These are phyloP conservation scores for Drosophila quadrilineata DNA, from an alignment of 1,140 invertebrate species.

Conservation along the genomic window DNA sequence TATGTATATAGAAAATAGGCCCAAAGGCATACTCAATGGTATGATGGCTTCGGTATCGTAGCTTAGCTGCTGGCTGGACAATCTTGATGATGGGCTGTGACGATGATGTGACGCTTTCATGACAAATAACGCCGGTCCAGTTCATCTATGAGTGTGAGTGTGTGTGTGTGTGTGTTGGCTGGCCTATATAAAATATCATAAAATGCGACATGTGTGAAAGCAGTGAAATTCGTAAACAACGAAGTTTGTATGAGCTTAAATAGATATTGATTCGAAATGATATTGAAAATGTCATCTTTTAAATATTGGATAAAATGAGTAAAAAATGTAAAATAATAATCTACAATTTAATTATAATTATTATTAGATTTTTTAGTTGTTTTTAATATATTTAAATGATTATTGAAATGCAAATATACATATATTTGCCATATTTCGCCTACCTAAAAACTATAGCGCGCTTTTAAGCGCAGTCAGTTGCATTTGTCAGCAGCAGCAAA, in stretches of 20 bases:
- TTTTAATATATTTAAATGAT: too few species aligned
- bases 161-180: background rate
- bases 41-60: constrained; percentile 5
- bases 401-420: too few species aligned
- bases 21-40: constrained; percentile 1
- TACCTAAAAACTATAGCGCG: too few species aligned
- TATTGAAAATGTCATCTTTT: background rate
- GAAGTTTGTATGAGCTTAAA: constrained; percentile 35
- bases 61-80: constrained; percentile 17
- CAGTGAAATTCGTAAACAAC: constrained; percentile 2
- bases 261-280: too few species aligned
- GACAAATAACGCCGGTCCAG: constrained; percentile 50
- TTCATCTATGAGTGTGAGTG: background rate
- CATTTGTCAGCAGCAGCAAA: too few species aligned
- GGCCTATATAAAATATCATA: constrained; percentile 35
- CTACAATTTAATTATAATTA: too few species aligned
- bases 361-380: too few species aligned
- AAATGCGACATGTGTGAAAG: constrained; percentile 50
- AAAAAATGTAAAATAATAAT: too few species aligned
- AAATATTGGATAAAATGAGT: too few species aligned
- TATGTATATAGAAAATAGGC: constrained; percentile 39
- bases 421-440: too few species aligned
- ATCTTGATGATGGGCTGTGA: constrained; percentile 23
- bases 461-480: too few species aligned
- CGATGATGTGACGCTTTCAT: constrained; percentile 50